A percentile compares a stretch with the other conserved stretches of the same genome.
phyloP scores from a whole-genome alignment of 2,888 invertebrate species.

The Xylota segnis region DNA sequence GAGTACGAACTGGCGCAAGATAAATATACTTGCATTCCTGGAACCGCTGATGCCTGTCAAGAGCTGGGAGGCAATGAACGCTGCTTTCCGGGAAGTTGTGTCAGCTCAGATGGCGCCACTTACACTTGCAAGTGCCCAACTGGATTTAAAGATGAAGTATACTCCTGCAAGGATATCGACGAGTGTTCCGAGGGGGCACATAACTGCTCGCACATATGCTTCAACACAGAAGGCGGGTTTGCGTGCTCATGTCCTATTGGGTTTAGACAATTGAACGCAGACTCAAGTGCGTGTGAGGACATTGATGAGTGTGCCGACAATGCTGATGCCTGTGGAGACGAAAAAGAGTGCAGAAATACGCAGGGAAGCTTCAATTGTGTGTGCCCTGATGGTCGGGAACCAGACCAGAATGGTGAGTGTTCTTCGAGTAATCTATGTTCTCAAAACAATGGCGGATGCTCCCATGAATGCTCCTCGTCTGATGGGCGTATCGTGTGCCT shows the following conservation, averaged over 20 bases:
- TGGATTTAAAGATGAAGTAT: slow-evolving; percentile 81
- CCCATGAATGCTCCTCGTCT: slow-evolving; percentile 86
- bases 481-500: slow-evolving; percentile 84
- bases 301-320: slow-evolving; percentile 85
- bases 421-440: slow-evolving; percentile 85
- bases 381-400: slow-evolving; percentile 85
- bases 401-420: slow-evolving; percentile 80
- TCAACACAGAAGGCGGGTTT: slow-evolving; percentile 85
- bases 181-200: slow-evolving; percentile 84
- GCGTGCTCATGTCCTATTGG: slow-evolving; percentile 85
- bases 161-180: slow-evolving; percentile 85
- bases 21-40: slow-evolving; percentile 85
- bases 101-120: slow-evolving; percentile 83
- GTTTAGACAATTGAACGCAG: slow-evolving; percentile 77
- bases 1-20: slow-evolving; percentile 82
- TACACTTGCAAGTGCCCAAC: slow-evolving; percentile 85
- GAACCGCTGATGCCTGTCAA: slow-evolving; percentile 81
- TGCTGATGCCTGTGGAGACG: slow-evolving; percentile 79
- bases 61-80: slow-evolving; percentile 80
- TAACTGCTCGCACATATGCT: slow-evolving; percentile 86
- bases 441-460: slow-evolving; percentile 85
- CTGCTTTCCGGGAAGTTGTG: slow-evolving; percentile 83
- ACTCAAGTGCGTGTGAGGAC: slow-evolving; percentile 82
- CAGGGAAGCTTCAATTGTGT: slow-evolving; percentile 85
- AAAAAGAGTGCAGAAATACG: slow-evolving; percentile 84